A percentile compares a stretch with the other conserved stretches of the same genome.
phyloP scores from a whole-genome alignment of 2,888 invertebrate genomes.

The Conchocele bisecta region DNA sequence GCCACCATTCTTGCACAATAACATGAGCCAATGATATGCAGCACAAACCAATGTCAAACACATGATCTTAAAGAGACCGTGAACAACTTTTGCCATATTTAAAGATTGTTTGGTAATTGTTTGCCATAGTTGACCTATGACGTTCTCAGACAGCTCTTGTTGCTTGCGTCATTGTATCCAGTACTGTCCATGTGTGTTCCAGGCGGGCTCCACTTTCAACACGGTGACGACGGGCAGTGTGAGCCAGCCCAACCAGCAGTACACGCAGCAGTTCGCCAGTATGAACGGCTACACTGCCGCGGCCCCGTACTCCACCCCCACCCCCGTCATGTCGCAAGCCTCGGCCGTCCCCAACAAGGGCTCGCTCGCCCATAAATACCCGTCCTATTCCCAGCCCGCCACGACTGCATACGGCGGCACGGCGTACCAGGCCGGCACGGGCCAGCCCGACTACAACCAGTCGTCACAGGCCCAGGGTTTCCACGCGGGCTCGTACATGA shows the following conservation, averaged over 20 bases:
- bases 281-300: constrained; percentile 63
- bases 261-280: constrained; percentile 57
- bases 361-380: constrained; percentile 78
- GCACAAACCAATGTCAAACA: too few relatives aligned
- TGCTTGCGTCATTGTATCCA: too few relatives aligned
- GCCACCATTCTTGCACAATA: too few relatives aligned
- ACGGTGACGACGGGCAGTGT: constrained; percentile 71
- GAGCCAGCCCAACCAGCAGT: constrained; percentile 33
- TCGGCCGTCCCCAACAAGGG: constrained; percentile 53
- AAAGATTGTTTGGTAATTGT: too few relatives aligned
- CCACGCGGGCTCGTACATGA: constrained; percentile 24
- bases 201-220: constrained; percentile 68
- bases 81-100: too few relatives aligned
- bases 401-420: constrained; percentile 51
- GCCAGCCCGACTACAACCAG: constrained; percentile 58
- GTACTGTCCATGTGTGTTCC: too few relatives aligned
- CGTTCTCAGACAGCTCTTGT: too few relatives aligned
- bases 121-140: too few relatives aligned
- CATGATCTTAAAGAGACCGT: too few relatives aligned
- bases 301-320: constrained; percentile 52
- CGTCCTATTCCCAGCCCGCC: constrained; percentile 58
- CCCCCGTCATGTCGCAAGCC: constrained; percentile 12
- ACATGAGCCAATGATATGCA: too few relatives aligned
- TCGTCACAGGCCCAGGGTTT: constrained; percentile 21
- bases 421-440: constrained; percentile 35